phyloP scores from a whole-genome alignment of 2,797 vertebrate species.

The Linurgus olivaceus region DNA sequence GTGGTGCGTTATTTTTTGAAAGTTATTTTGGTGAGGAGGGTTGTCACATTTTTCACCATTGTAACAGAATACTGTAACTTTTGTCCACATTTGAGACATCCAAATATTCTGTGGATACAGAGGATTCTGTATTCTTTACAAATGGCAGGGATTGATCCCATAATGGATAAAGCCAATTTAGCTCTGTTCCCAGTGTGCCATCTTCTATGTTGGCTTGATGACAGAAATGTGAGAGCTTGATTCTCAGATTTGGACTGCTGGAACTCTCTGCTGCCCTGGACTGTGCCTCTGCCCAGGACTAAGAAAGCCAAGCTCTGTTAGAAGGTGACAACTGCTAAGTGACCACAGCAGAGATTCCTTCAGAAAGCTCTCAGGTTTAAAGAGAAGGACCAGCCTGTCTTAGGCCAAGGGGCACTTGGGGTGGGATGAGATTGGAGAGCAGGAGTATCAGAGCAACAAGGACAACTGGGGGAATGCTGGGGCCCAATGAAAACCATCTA shows the following conservation, averaged over 20 bases:
- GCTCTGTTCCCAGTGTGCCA: neutral
- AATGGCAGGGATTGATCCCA: neutral
- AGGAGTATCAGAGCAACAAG: neutral
- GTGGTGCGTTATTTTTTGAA: neutral
- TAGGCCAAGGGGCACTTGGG: neutral
- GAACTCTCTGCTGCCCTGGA: neutral
- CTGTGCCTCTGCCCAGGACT: neutral
- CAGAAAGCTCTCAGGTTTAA: neutral
- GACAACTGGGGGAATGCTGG: fast-evolving
- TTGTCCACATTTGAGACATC: neutral
- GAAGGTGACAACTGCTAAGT: neutral
- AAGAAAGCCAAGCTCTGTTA: neutral
- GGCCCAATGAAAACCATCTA: neutral
- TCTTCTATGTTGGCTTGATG: neutral
- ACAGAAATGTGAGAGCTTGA: neutral
- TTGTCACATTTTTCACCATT: neutral
- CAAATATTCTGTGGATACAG: fast-evolving
- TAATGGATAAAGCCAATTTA: neutral
- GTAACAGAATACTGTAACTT: neutral
- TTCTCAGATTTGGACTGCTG: neutral
- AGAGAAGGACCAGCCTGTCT: neutral
- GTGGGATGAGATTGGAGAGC: fast-evolving
- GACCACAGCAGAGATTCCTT: neutral
- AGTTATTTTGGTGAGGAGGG: neutral
- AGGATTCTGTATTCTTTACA: neutral